Evolutionary conservation across 2,113 vertebrate species (phyloP), one percentile per base, ranked within the genome.

Genomic region (Leucosticte australis): DNA sequence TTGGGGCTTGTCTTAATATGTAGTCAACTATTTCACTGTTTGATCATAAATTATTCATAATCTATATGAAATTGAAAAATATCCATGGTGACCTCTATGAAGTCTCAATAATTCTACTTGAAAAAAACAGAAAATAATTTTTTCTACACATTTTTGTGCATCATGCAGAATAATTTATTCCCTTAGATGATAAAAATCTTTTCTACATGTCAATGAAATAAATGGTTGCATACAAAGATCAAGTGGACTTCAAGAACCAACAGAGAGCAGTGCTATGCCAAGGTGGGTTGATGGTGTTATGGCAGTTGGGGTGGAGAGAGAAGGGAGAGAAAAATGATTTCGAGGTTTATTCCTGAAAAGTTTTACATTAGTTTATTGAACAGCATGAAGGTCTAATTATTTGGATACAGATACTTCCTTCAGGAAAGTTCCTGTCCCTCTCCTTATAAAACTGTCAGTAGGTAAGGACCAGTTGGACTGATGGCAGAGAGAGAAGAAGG

Each of bases 11-110:
- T 69, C 44, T 78, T 42, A 68, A 52, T 82, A 91, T 11, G 10
- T 17, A 87, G 39, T 57, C 64, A 84, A 81, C 19, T 53, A 30
- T 18, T 95, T 77, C 26, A 42, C 35, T 87, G 39, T 70, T 73
- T 90, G 20, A 49, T 94, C 31, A 91, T 87, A 75, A 89, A 89
- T 91, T 75, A 92, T 91, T 92, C 15, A 79, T 60, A 26, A 44
- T 56, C 18, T 41, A 49, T 62, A 39, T 56, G 53, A 95, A 94
- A 94, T 15, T 55, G 49, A 63, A 93, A 91, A 91, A 60, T 68
- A n/a, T 91, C 77, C 41, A 35, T 22, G 44, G 33, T 75, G n/a
- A 55, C 20, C 20, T 71, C 69, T 68, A 16, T 83, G 89, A 94
- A 84, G 46, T 53, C 39, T 82, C 57, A 87, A 73, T 84, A 68